Percentiles rank a stretch among this genome's conserved stretches.
phyloP scores from a whole-genome alignment of 1,140 invertebrate genomes.

The Diabrotica undecimpunctata region DNA sequence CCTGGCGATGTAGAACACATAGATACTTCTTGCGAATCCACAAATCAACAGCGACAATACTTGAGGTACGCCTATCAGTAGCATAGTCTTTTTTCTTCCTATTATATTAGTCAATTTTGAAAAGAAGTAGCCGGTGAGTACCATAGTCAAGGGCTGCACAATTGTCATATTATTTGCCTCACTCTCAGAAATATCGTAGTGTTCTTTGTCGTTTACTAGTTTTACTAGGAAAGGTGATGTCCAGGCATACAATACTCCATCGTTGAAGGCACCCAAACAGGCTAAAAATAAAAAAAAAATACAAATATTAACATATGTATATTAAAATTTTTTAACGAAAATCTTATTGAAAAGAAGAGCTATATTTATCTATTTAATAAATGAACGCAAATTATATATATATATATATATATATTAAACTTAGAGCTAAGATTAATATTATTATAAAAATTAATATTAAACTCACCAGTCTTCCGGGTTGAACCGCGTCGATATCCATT shows the following conservation, averaged over 20 bases:
- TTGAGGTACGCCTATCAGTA: neutral
- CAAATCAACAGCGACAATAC: neutral
- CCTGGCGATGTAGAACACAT: constrained; percentile 2
- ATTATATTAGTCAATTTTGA: constrained; percentile 4
- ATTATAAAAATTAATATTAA: too few relatives aligned
- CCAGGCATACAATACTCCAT: constrained; percentile 8
- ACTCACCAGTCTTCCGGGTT: too few relatives aligned
- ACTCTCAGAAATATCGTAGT: constrained; percentile 15
- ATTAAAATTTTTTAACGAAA: too few relatives aligned
- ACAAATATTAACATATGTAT: neutral
- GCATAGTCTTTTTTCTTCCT: constrained; percentile 7
- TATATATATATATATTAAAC: too few relatives aligned
- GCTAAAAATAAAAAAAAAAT: constrained; percentile 5
- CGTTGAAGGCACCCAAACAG: constrained; percentile 7
- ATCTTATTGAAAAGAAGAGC: too few relatives aligned
- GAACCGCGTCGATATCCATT: too few relatives aligned
- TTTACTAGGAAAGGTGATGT: constrained; percentile 13
- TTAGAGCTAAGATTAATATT: too few relatives aligned
- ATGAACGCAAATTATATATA: too few relatives aligned
- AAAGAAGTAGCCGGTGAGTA: neutral
- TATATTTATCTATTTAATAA: too few relatives aligned
- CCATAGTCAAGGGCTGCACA: constrained; percentile 7
- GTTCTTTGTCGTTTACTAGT: constrained; percentile 12
- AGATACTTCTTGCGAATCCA: constrained; percentile 1
- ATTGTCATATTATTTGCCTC: constrained; percentile 11